Evolutionary conservation across 2,888 invertebrate genomes (phyloP), one percentile per base, ranked within the genome.

Genomic region (Sinodicranocentrus sp.): DNA sequence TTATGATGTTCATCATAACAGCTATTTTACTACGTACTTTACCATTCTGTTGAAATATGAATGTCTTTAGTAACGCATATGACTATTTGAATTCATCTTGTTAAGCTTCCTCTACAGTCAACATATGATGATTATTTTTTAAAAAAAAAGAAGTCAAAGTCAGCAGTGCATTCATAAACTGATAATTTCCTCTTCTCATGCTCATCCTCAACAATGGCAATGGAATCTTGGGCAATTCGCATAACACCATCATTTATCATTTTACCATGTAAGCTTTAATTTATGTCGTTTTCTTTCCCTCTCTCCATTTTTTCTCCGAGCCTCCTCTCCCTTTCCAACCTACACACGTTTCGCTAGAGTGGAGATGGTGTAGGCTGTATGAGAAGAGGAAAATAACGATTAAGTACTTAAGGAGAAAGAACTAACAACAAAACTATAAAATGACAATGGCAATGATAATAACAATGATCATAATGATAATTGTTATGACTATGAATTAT

Each of bases 381-480:
- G n/a, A n/a, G n/a, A n/a, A n/a, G n/a, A n/a, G n/a, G n/a, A n/a
- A n/a, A n/a, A 48, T 3, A 54, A 54, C 67, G 59, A 70, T 76
- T 67, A 82, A 75, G 75, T 70, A 54, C 57, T 82, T 67, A n/a
- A 33, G 52, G 17, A 59, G 52, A 43, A 75, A 70, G 70, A 75
- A 70, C 75, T 44, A 73, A 82, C 72, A 82, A 82, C 61, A 82
- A 68, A 73, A 73, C 82, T 63, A 76, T 82, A 76, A 82, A 80
- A 76, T 70, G 82, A 82, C 82, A 76, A 82, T 82, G 73, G 82
- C 75, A 82, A 82, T 82, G 73, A 75, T 82, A 82, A 80, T 82
- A 82, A 82, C 73, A 82, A 75, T 82, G 82, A 67, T 82, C 73
- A 82, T 82, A 75, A 82, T 68, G 73, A 75, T 82, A 82, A 82